Evolutionary conservation across 2,797 vertebrate genomes (phyloP).

Genomic region (Iguana delicatissima): DNA sequence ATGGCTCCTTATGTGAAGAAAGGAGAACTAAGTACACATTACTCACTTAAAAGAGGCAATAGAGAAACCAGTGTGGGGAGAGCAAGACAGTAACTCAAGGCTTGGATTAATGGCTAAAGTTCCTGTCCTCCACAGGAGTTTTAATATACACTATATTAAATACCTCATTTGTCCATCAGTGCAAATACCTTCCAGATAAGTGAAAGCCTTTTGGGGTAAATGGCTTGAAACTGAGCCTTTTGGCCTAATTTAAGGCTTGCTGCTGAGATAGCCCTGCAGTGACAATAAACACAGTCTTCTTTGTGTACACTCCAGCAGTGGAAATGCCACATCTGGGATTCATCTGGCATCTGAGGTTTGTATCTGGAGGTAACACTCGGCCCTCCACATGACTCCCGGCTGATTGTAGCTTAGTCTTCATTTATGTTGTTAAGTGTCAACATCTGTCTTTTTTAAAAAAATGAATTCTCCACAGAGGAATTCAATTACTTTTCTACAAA

Average conservation of each 20-base stretch:
- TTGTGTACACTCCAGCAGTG: constrained; percentile 56
- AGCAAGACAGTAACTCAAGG: constrained; percentile 17
- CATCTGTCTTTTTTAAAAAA: constrained; percentile 45
- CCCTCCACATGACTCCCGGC: constrained; percentile 55
- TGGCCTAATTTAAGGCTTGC: constrained; percentile 61
- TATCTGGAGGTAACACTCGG: constrained; percentile 64
- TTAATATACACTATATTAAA: constrained; percentile 29
- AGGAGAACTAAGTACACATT: not conserved
- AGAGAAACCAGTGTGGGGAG: not conserved
- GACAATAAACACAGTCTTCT: constrained; percentile 68
- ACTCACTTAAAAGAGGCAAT: not conserved
- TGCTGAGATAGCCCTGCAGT: constrained; percentile 59
- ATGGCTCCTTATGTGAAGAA: not conserved
- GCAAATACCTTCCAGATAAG: constrained; percentile 50
- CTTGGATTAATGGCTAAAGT: constrained; percentile 12
- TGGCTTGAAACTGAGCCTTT: constrained; percentile 64
- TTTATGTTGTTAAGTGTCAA: constrained; percentile 61
- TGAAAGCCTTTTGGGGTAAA: constrained; percentile 50
- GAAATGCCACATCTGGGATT: constrained; percentile 68
- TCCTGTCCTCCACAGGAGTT: constrained; percentile 16
- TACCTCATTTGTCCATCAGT: constrained; percentile 37
- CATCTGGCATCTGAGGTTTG: constrained; percentile 69
- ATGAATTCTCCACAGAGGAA: constrained; percentile 55
- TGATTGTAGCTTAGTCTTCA: constrained; percentile 66
- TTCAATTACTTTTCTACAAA: constrained; percentile 69